phyloP scores from a whole-genome alignment of 2,888 invertebrate species.

The Agriotes lineatus region DNA sequence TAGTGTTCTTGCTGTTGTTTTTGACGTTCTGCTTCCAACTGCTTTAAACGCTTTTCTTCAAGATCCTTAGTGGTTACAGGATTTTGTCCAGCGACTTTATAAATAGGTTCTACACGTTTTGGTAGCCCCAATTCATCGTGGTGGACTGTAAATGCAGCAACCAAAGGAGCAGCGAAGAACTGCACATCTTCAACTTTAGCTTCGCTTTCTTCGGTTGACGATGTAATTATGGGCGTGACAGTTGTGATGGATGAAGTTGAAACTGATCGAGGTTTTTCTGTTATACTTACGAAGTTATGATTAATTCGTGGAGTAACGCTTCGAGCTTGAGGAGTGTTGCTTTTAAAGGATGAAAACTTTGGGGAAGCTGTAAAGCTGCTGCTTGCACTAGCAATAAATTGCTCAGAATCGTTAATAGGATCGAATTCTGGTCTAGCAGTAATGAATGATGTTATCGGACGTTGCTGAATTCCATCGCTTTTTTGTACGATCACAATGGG shows the following conservation, averaged over 20 bases:
- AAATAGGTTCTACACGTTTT: slow-evolving; percentile 82
- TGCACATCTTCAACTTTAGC: slow-evolving; percentile 78
- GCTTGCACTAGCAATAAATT: slow-evolving; percentile 59
- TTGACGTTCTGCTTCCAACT: slow-evolving; percentile 48
- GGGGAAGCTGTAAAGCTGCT: slow-evolving; percentile 51
- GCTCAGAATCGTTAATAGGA: slow-evolving; percentile 52
- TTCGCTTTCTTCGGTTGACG: slow-evolving; percentile 77
- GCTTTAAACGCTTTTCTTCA: slow-evolving; percentile 45
- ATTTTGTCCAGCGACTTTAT: slow-evolving; percentile 66
- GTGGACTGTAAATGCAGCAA: slow-evolving; percentile 88
- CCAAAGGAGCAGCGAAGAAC: slow-evolving; percentile 84
- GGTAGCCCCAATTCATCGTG: slow-evolving; percentile 85
- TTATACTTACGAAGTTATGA: slow-evolving; percentile 43
- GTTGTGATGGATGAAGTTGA: slow-evolving; percentile 60
- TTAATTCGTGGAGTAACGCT: neutral
- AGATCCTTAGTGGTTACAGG: slow-evolving; percentile 44
- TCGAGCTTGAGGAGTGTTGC: neutral
- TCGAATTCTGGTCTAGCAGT: slow-evolving; percentile 18
- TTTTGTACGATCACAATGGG: slow-evolving; percentile 58
- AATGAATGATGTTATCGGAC: slow-evolving; percentile 51
- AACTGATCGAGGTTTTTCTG: slow-evolving; percentile 38
- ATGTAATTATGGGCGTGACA: slow-evolving; percentile 73
- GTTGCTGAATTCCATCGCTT: slow-evolving; percentile 57
- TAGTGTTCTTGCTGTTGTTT: slow-evolving; percentile 44
- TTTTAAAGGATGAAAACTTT: slow-evolving; percentile 19